A percentile compares a stretch with the other conserved stretches of the same genome.
These are phyloP conservation scores for Manacus vitellinus DNA, from an alignment of 2,113 vertebrate species.

Conservation along the genomic window DNA sequence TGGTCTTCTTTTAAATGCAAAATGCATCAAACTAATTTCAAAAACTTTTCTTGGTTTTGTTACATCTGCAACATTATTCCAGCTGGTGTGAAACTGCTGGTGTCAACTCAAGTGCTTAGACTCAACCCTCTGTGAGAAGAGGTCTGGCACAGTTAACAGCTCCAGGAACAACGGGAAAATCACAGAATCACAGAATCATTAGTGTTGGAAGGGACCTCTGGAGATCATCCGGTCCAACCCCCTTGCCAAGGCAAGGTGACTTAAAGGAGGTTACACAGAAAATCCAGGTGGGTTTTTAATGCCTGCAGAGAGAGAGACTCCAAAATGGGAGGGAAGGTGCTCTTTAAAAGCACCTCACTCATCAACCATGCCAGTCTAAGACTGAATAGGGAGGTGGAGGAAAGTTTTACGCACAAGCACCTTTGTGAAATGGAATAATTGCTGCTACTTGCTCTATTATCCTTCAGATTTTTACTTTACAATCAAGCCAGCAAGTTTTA, in stretches of 20 bases:
- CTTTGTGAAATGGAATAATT: neutral
- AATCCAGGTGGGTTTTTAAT: neutral
- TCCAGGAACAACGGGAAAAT: neutral
- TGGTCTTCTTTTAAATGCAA: neutral
- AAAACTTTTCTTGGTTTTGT: neutral
- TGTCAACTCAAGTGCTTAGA: neutral
- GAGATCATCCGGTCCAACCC: no score
- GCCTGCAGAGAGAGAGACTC: neutral
- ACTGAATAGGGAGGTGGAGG: neutral
- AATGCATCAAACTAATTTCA: neutral
- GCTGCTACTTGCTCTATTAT: neutral
- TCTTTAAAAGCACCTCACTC: neutral
- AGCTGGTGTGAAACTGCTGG: neutral
- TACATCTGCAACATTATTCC: neutral
- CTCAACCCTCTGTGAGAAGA: neutral
- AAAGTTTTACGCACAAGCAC: neutral
- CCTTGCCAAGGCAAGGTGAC: neutral
- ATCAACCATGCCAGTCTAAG: neutral
- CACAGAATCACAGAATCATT: neutral
- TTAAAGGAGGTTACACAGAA: neutral
- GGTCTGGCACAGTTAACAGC: neutral
- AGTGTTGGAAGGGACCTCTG: neutral
- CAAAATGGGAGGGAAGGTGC: neutral
- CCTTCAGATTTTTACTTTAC: neutral
- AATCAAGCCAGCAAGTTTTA: neutral